These are phyloP conservation scores for Aspidiotus rigidus DNA, from an alignment of 2,888 invertebrate species.

Conservation along the genomic window DNA sequence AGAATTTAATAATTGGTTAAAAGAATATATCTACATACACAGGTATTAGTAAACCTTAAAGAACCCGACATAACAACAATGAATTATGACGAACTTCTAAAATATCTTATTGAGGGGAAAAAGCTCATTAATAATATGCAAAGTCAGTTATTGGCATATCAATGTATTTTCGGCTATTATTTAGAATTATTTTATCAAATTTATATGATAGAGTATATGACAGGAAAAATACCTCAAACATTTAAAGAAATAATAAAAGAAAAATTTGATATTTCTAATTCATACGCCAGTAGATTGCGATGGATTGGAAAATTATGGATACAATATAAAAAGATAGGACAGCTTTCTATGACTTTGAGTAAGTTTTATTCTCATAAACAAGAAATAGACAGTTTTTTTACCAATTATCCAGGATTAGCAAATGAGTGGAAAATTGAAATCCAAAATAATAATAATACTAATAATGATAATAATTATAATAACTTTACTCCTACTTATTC, in stretches of 20 bases:
- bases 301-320: constrained; percentile 8
- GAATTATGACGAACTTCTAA: constrained; percentile 12
- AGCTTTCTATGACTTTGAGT: constrained; percentile 14
- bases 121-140: constrained; percentile 6
- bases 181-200: constrained; percentile 16
- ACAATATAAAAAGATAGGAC: constrained; percentile 6
- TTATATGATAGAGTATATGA: constrained; percentile 3
- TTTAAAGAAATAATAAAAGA: constrained; percentile 10
- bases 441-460: constrained; percentile 1
- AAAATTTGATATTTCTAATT: constrained; percentile 16
- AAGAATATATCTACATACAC: constrained; percentile 9
- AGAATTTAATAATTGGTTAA: too few species aligned
- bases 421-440: constrained; percentile 11
- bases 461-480: constrained; percentile 3
- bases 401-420: neutral
- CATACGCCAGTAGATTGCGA: constrained; percentile 10
- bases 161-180: too few species aligned
- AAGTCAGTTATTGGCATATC: constrained; percentile 3
- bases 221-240: constrained; percentile 14
- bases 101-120: constrained; percentile 9
- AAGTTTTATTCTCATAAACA: constrained; percentile 14
- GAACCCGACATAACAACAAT: constrained; percentile 4
- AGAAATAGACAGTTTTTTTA: constrained; percentile 8
- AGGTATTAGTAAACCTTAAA: constrained; percentile 14
- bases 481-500: constrained; percentile 1